Evolutionary conservation across 2,888 invertebrate genomes (phyloP).

Genomic region (Drosophila phalerata): DNA sequence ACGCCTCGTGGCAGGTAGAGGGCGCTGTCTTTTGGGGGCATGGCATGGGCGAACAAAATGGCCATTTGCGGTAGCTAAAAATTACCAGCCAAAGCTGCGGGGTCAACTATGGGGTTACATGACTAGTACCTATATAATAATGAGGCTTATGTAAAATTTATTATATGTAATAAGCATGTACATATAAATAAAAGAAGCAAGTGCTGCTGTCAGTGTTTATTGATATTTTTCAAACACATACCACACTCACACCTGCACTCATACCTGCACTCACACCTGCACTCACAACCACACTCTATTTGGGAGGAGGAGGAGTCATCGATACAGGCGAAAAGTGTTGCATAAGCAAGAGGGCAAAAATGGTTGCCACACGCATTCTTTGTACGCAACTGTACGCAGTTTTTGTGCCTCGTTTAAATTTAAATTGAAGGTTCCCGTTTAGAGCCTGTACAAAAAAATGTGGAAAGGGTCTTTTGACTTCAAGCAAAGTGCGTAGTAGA

Average conservation of each 20-base stretch:
- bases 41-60: constrained; percentile 36
- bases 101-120: constrained; percentile 5
- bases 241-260: constrained; percentile 9
- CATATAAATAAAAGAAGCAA: constrained; percentile 68
- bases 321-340: constrained; percentile 50
- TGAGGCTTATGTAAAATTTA: constrained; percentile 76
- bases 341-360: constrained; percentile 55
- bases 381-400: constrained; percentile 61
- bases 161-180: constrained; percentile 64
- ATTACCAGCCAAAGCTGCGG: constrained; percentile 49
- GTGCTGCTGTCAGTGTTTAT: constrained; percentile 34
- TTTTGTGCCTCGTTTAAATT: constrained; percentile 65
- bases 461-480: no score
- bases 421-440: constrained; percentile 62
- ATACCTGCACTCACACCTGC: not conserved
- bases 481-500: no score
- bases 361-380: constrained; percentile 24
- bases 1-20: not conserved
- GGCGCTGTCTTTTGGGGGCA: not conserved
- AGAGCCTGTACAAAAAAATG: not conserved
- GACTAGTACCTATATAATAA: constrained; percentile 65
- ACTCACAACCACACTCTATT: no score
- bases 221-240: constrained; percentile 55
- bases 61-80: constrained; percentile 64
- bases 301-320: constrained; percentile 15